phyloP scores from a whole-genome alignment of 64 coral and sea anemone genomes.

The Cladopsammia gracilis region DNA sequence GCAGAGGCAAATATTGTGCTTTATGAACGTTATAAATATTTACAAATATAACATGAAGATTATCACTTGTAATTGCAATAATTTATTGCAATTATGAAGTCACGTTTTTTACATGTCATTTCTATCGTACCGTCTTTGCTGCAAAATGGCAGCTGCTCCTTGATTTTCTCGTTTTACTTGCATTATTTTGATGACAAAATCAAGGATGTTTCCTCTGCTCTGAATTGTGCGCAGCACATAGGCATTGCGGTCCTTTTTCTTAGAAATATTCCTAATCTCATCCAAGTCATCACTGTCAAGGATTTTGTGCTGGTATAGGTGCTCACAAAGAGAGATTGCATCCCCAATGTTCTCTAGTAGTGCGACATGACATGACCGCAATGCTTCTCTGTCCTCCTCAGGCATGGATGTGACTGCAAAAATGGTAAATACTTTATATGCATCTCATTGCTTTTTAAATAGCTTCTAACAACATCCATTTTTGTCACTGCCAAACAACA shows the following conservation, averaged over 20 bases:
- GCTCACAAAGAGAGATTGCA: neutral
- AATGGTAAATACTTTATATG: neutral
- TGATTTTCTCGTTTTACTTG: neutral
- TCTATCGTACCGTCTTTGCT: neutral
- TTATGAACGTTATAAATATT: too few relatives aligned
- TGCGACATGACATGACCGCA: neutral
- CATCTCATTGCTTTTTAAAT: neutral
- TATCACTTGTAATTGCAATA: too few relatives aligned
- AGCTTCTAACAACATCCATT: neutral
- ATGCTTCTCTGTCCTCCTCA: neutral
- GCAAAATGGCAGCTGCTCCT: conserved; percentile 9
- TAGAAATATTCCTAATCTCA: accelerated
- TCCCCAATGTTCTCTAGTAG: conserved; percentile 21
- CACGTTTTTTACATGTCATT: neutral
- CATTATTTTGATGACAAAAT: conserved; percentile 31
- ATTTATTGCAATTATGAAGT: too few relatives aligned
- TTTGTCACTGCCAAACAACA: too few relatives aligned
- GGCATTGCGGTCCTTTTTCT: neutral
- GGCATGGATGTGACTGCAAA: neutral
- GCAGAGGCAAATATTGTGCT: too few relatives aligned
- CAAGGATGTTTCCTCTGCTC: conserved; percentile 25
- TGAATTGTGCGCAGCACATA: neutral
- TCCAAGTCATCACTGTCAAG: neutral
- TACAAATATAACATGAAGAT: too few relatives aligned
- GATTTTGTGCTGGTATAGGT: conserved; percentile 24